Percentiles rank a stretch among this genome's conserved stretches.
Evolutionary conservation across 2,113 vertebrate genomes (phyloP).

Genomic region (Poeciliopsis turrubarensis): DNA sequence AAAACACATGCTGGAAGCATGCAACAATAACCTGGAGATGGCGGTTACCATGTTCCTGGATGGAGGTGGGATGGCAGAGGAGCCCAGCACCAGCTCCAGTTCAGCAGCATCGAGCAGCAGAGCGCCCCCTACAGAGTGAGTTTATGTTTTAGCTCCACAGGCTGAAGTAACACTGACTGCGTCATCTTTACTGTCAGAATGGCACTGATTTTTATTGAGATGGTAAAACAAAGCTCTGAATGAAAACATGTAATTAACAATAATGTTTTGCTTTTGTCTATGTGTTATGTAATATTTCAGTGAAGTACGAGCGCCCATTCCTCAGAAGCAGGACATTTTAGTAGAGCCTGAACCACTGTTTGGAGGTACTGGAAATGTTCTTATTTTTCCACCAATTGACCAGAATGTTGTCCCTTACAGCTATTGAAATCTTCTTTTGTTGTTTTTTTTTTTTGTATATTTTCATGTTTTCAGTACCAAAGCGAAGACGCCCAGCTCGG

Average conservation of each 20-base stretch:
- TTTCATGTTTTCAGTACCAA: constrained; percentile 84
- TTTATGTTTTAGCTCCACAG: constrained; percentile 19
- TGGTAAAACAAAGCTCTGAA: not conserved
- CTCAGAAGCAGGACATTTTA: constrained; percentile 98
- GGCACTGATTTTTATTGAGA: not conserved
- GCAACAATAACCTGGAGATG: constrained; percentile 98
- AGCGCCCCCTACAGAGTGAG: constrained; percentile 87
- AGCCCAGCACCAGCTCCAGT: constrained; percentile 97
- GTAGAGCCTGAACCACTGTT: constrained; percentile 98
- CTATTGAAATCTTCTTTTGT: not conserved
- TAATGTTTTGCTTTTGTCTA: not conserved
- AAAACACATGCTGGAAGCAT: constrained; percentile 97
- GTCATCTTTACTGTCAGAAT: not conserved
- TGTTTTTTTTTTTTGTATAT: not conserved
- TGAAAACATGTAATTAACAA: not conserved
- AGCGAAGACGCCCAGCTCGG: constrained; percentile 93
- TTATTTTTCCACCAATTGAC: not conserved
- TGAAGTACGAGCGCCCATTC: constrained; percentile 98
- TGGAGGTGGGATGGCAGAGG: constrained; percentile 93
- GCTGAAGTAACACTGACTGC: not conserved
- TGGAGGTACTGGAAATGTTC: constrained; percentile 85
- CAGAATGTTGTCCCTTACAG: not conserved
- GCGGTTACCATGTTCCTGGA: constrained; percentile 99
- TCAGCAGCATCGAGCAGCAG: constrained; percentile 86
- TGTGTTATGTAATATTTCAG: constrained; percentile 68